These are phyloP conservation scores for Ctenopoma kingsleyae DNA, from an alignment of 2,797 vertebrate species.

Conservation along the genomic window DNA sequence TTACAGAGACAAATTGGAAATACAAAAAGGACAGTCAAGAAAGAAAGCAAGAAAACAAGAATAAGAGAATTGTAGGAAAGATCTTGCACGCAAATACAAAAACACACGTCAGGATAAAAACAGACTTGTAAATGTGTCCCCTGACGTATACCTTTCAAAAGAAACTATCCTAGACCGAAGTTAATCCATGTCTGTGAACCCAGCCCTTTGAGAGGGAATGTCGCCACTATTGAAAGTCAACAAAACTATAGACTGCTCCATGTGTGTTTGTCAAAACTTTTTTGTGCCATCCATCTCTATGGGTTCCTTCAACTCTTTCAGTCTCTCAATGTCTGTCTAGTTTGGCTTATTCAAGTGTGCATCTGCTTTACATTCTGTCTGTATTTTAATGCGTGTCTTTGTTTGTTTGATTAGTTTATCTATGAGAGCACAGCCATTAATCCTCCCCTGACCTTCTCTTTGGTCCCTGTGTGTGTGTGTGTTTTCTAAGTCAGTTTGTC, in stretches of 20 bases:
- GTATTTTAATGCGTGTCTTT: constrained; percentile 72
- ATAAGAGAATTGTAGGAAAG: not conserved
- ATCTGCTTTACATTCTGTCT: constrained; percentile 67
- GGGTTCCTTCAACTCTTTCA: constrained; percentile 39
- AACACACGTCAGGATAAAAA: not conserved
- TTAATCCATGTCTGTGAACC: constrained; percentile 49
- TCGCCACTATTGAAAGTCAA: constrained; percentile 54
- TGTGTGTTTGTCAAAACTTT: constrained; percentile 23
- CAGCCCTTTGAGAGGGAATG: constrained; percentile 39
- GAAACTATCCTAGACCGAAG: constrained; percentile 15
- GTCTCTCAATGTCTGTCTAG: constrained; percentile 50
- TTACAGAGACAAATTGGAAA: not conserved
- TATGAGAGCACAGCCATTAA: constrained; percentile 80
- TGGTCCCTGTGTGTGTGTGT: constrained; percentile 53
- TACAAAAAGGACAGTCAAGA: not conserved
- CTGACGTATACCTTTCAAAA: constrained; percentile 17
- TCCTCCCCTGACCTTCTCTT: constrained; percentile 79
- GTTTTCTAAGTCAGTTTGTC: constrained; percentile 58
- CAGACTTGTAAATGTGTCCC: constrained; percentile 2
- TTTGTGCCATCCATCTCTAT: constrained; percentile 39
- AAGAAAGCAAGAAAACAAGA: not conserved
- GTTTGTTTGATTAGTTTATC: constrained; percentile 83
- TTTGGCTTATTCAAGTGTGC: constrained; percentile 58
- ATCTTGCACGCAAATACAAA: not conserved
- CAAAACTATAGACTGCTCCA: constrained; percentile 38